phyloP scores from a whole-genome alignment of 2,797 vertebrate species.

The Muscicapa striata region DNA sequence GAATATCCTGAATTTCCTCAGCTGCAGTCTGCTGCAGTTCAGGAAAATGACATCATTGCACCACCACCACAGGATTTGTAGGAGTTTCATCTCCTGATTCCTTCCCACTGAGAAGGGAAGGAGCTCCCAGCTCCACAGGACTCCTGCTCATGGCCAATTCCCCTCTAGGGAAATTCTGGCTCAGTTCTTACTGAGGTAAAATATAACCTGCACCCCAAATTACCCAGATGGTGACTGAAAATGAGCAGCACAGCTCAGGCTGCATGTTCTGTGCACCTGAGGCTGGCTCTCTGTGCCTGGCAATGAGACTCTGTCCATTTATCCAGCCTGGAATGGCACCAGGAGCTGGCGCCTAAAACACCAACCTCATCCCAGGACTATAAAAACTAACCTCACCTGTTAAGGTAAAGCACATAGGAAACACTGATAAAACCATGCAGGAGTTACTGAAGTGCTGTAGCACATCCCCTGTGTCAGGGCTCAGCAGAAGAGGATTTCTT shows the following conservation, averaged over 20 bases:
- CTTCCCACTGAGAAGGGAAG: not conserved
- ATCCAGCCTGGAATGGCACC: not conserved
- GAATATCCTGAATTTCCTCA: not conserved
- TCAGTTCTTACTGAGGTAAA: not conserved
- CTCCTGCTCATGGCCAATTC: not conserved
- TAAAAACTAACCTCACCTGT: not conserved
- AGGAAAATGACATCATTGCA: constrained; percentile 38
- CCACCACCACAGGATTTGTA: not conserved
- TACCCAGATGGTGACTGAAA: not conserved
- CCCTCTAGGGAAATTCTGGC: not conserved
- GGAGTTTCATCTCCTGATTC: not conserved
- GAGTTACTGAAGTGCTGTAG: not conserved
- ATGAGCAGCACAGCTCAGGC: not conserved
- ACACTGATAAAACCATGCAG: not conserved
- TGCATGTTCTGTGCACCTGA: not conserved
- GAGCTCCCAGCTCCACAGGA: not conserved
- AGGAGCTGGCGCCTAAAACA: not conserved
- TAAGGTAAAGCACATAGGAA: not conserved
- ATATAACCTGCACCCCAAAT: not conserved
- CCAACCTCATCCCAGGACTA: not conserved
- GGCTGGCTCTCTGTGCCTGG: not conserved
- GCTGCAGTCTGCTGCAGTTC: constrained; percentile 43
- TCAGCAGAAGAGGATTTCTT: not conserved
- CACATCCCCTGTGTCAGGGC: not conserved
- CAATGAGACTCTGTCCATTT: fast-evolving